Percentiles rank a stretch among this genome's conserved stretches.
phyloP scores from a whole-genome alignment of 1,140 invertebrate genomes.

The Galendromus occidentalis region DNA sequence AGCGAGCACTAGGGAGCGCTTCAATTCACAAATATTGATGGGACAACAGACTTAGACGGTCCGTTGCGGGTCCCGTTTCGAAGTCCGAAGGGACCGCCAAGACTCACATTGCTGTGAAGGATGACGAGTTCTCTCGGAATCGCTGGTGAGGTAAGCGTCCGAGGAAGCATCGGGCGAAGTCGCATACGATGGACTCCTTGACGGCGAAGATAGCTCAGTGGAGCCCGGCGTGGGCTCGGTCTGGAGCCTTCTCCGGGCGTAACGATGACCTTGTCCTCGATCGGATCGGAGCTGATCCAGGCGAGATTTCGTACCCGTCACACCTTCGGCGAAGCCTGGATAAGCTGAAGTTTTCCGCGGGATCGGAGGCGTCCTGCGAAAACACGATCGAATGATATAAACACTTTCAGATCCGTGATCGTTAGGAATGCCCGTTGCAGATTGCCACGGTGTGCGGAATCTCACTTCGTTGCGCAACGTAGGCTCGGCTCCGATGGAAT shows the following conservation, averaged over 20 bases:
- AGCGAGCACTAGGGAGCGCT: too few relatives aligned
- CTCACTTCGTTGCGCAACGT: not conserved
- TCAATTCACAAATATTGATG: too few relatives aligned
- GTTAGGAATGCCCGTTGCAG: too few relatives aligned
- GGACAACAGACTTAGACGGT: too few relatives aligned
- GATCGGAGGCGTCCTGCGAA: not conserved
- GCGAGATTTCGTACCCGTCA: not conserved
- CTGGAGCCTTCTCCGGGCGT: not conserved
- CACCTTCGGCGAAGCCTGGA: not conserved
- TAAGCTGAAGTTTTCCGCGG: not conserved
- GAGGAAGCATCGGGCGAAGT: conserved; percentile 46
- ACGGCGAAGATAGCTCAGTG: not conserved
- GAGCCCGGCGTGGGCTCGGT: not conserved
- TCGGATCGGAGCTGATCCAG: not conserved
- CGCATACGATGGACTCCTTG: conserved; percentile 8
- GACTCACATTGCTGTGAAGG: not conserved
- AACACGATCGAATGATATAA: not conserved
- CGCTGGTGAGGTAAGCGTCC: not conserved
- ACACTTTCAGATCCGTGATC: too few relatives aligned
- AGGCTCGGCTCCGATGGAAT: not conserved
- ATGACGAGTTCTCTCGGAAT: not conserved
- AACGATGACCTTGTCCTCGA: not conserved
- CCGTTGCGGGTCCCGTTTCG: too few relatives aligned
- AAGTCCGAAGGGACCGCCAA: too few relatives aligned
- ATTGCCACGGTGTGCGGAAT: not conserved